Percentiles rank a stretch among this genome's conserved stretches.
Evolutionary conservation across 2,797 vertebrate species (phyloP).

Genomic region (Coregonus sp.): DNA sequence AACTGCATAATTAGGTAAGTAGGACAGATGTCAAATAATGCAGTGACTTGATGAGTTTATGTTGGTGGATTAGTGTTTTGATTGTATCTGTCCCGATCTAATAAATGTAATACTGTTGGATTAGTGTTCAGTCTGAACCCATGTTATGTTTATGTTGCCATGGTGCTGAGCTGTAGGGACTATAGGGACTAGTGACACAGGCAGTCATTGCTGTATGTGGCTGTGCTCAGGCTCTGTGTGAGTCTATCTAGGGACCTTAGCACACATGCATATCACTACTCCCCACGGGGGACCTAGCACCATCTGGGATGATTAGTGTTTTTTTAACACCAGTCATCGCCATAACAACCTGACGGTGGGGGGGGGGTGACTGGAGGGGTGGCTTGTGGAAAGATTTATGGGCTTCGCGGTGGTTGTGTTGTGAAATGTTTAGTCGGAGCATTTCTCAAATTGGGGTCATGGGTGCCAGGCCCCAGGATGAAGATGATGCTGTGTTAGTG

Average conservation of each 20-base stretch:
- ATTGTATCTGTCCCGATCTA: conserved; percentile 46
- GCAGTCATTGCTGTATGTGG: conserved; percentile 18
- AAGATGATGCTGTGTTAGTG: conserved; percentile 38
- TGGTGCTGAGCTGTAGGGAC: neutral
- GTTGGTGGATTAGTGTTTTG: neutral
- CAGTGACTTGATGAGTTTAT: neutral
- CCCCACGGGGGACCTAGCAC: conserved; percentile 45
- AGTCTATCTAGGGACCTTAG: neutral
- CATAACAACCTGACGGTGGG: conserved; percentile 9
- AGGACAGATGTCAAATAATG: neutral
- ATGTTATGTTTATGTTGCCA: neutral
- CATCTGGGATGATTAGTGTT: conserved; percentile 64
- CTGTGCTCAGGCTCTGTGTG: conserved; percentile 12
- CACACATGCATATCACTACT: conserved; percentile 10
- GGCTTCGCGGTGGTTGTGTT: conserved; percentile 51
- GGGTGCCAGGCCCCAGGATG: conserved; percentile 55
- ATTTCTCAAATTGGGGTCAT: conserved; percentile 68
- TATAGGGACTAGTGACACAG: conserved; percentile 40
- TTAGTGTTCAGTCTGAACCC: neutral
- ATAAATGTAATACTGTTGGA: neutral
- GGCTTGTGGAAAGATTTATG: conserved; percentile 65
- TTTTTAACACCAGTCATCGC: conserved; percentile 60
- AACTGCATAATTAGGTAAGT: neutral
- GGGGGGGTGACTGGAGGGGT: conserved; percentile 49
- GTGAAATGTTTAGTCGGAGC: conserved; percentile 72